A percentile compares a stretch with the other conserved stretches of the same genome.
Evolutionary conservation across 2,113 vertebrate species (phyloP).

Genomic region (Montifringilla adamsi): DNA sequence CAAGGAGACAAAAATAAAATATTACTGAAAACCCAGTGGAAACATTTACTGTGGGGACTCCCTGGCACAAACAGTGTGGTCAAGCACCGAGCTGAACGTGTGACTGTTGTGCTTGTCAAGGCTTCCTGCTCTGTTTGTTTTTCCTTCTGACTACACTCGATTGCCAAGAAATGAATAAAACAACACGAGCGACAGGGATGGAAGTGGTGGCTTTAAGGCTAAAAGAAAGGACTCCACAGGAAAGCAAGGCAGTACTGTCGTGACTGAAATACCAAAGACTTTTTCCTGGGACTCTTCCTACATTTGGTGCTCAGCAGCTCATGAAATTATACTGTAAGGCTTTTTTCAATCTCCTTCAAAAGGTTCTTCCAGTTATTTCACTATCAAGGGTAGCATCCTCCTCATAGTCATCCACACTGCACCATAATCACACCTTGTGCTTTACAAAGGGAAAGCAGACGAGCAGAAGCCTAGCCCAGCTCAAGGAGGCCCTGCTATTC

Average conservation of each 20-base stretch:
- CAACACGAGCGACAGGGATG: not conserved
- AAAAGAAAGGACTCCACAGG: not conserved
- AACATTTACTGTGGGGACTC: not conserved
- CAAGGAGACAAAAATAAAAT: slow-evolving; percentile 2
- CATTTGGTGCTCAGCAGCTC: not conserved
- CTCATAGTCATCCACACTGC: not conserved
- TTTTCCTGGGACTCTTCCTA: not conserved
- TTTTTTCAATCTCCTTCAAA: not conserved
- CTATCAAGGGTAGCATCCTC: not conserved
- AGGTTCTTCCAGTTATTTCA: not conserved
- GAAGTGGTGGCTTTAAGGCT: not conserved
- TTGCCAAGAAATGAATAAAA: slow-evolving; percentile 55
- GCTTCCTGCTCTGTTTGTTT: slow-evolving; percentile 67
- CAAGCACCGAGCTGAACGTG: not conserved
- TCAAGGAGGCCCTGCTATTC: not conserved
- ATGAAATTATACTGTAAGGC: not conserved
- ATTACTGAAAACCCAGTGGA: not conserved
- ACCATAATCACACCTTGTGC: not conserved
- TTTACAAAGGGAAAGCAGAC: not conserved
- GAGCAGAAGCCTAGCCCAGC: not conserved
- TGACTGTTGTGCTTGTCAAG: slow-evolving; percentile 36
- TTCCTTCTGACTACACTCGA: slow-evolving; percentile 58
- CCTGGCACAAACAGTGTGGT: not conserved
- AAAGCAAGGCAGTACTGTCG: not conserved
- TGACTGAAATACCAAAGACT: not conserved